A percentile compares a stretch with the other conserved stretches of the same genome.
Conservation (phyloP, 1,140 invertebrate genomes). For the Dendroctonus ponderosae region DNA sequence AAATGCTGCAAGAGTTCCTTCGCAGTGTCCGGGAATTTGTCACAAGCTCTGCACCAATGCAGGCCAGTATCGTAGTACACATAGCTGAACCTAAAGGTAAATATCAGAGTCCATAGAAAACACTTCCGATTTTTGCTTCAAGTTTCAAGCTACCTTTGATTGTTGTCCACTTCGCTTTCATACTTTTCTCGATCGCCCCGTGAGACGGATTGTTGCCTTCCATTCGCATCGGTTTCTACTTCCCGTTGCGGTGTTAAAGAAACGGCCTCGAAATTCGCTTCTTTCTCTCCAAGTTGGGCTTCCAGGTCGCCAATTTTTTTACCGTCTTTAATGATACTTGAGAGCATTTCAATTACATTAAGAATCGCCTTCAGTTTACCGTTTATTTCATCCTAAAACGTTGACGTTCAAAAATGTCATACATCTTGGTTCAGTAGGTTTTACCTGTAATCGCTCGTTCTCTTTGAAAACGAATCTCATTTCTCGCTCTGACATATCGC, state of each 20-base stretch:
- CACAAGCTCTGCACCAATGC: conserved; percentile 83
- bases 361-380: conserved; percentile 78
- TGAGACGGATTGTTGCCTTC: not conserved
- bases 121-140: not conserved
- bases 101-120: not conserved
- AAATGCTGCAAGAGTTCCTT: conserved; percentile 82
- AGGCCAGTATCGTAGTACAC: conserved; percentile 84
- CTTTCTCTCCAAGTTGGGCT: conserved; percentile 21
- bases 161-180: not conserved
- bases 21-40: conserved; percentile 80
- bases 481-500: conserved; percentile 53
- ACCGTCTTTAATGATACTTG: conserved; percentile 68
- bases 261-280: not conserved
- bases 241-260: not conserved
- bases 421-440: conserved; percentile 13
- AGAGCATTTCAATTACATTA: conserved; percentile 81
- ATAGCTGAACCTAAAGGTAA: conserved; percentile 51
- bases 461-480: conserved; percentile 68
- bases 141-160: not conserved
- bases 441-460: conserved; percentile 78
- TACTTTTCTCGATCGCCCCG: conserved; percentile 1
- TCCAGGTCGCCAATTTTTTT: conserved; percentile 40
- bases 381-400: conserved; percentile 72
- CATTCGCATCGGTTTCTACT: not conserved
- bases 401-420: not conserved